Base-by-base conservation (phyloP, 2,888 invertebrate genomes). In the Nymphalis c-album region DNA sequence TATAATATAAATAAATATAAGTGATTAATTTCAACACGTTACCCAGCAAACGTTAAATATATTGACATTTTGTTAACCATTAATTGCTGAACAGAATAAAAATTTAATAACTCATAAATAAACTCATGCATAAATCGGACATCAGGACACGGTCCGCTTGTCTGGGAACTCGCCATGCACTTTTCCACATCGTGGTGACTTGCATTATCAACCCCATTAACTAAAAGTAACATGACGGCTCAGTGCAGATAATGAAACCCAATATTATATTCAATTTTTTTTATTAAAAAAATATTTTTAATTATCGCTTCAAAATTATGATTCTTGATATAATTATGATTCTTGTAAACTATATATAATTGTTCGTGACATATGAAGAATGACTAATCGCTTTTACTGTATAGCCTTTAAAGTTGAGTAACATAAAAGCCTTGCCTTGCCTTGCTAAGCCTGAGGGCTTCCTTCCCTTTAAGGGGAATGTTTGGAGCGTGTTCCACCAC, bases 171-270 rank as follows among this genome's bases (percentile, higher is more conserved):
- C n/a, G 31, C 68, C 64, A 67, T 59, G 64, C 63, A 62, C 45
- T 67, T 48, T 60, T 64, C 63, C 55, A 64, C 51, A 63, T 67
- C 64, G 46, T 59, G 48, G 26, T 59, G 64, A 64, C 59, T 65
- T 67, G 60, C 67, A 64, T 64, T 68, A 65, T 63, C 55, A 48
- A 50, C 53, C 46, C 35, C 57, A 63, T 63, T 51, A 59, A 53
- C 50, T 50, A 26, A 57, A 57, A 16, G 53, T 47, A 53, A 50
- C 67, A 59, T 62, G 64, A 70, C 53, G 62, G 50, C 51, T 57
- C 50, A 58, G 57, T 26, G 47, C 26, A 53, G 55, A 68, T 48
- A 68, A 57, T 61, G 57, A 55, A 58, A 60, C 26, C 47, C 26
- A 60, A 26, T 47, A 47, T 46, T 46, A 60, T 47, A 16, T 26